Evolutionary conservation across 2,797 vertebrate genomes (phyloP).

Genomic region (Sandelia bainsii): DNA sequence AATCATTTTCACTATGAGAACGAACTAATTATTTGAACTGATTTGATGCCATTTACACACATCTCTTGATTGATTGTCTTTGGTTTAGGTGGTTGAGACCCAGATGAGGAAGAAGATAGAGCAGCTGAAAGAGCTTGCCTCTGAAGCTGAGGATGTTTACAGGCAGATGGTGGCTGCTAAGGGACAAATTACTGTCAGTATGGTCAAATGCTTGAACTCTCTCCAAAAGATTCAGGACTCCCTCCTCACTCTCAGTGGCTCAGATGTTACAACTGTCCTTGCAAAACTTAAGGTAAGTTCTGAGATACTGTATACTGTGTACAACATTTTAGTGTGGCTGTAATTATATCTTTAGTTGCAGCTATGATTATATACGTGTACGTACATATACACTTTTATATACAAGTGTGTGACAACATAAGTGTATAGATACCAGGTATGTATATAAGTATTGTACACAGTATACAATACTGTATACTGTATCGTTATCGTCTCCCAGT

Average conservation of each 20-base stretch:
- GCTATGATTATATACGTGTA: too few relatives aligned
- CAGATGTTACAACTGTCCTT: constrained; percentile 49
- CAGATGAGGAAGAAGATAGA: constrained; percentile 78
- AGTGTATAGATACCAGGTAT: too few relatives aligned
- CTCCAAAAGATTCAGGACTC: constrained; percentile 66
- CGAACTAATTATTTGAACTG: too few relatives aligned
- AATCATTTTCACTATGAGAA: neutral
- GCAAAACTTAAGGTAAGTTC: constrained; percentile 71
- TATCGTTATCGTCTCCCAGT: too few relatives aligned
- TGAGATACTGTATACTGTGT: too few relatives aligned
- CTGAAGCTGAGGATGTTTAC: constrained; percentile 75
- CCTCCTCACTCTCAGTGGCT: constrained; percentile 51
- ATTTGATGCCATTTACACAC: neutral
- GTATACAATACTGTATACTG: too few relatives aligned
- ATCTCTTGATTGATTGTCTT: neutral
- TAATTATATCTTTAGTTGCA: too few relatives aligned
- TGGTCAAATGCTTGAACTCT: constrained; percentile 64
- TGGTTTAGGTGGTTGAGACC: constrained; percentile 77
- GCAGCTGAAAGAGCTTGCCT: constrained; percentile 77
- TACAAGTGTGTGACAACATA: too few relatives aligned
- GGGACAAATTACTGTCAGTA: constrained; percentile 60
- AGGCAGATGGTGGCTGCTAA: constrained; percentile 67
- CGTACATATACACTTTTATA: too few relatives aligned
- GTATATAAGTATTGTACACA: too few relatives aligned
- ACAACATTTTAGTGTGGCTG: too few relatives aligned